A percentile compares a stretch with the other conserved stretches of the same genome.
Evolutionary conservation across 2,797 vertebrate species (phyloP).

Genomic region (Rhodeus uyekii): DNA sequence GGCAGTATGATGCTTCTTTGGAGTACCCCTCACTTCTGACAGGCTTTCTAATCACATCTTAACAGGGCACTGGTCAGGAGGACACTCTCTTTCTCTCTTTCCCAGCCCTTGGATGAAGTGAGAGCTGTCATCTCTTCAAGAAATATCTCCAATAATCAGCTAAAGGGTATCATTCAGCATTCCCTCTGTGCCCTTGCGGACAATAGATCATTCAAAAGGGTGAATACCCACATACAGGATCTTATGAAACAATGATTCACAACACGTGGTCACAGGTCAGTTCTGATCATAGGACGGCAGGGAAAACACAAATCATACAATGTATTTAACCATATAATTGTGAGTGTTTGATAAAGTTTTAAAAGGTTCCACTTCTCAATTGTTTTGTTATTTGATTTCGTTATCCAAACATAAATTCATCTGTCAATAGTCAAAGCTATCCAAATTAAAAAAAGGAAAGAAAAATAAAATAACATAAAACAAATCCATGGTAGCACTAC

Average conservation of each 20-base stretch:
- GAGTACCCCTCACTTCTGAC: constrained; percentile 69
- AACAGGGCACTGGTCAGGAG: constrained; percentile 65
- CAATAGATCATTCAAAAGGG: background rate
- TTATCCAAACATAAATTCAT: background rate
- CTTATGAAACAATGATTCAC: background rate
- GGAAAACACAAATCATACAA: background rate
- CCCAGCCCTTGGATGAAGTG: constrained; percentile 63
- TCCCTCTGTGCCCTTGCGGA: background rate
- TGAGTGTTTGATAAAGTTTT: background rate
- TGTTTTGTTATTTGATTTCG: background rate
- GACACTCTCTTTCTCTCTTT: constrained; percentile 48
- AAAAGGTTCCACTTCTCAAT: background rate
- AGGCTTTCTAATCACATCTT: constrained; percentile 73
- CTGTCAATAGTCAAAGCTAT: background rate
- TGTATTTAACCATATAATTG: background rate
- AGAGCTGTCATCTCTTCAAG: constrained; percentile 67
- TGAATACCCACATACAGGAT: background rate
- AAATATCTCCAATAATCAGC: constrained; percentile 64
- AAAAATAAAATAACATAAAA: background rate
- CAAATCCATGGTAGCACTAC: too few relatives aligned
- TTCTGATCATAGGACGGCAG: background rate
- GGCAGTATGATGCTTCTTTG: constrained; percentile 55
- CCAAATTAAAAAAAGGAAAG: background rate
- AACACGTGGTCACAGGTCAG: constrained; percentile 6
- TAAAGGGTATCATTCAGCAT: constrained; percentile 51